These are phyloP conservation scores for Steinernema carpocapsae DNA, from an alignment of 2,888 invertebrate species.

Conservation along the genomic window DNA sequence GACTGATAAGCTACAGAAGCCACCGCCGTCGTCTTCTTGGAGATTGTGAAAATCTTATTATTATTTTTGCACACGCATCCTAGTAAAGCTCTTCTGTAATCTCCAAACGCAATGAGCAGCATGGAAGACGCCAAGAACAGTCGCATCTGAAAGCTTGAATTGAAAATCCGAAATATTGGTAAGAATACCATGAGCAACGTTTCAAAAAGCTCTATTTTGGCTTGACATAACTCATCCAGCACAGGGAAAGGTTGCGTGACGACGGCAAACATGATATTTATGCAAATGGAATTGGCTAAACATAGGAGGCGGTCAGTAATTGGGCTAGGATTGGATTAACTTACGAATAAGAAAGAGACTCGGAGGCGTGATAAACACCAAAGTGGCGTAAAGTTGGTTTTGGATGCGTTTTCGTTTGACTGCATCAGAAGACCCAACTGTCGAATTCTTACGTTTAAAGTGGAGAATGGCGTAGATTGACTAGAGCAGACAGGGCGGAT, in stretches of 20 bases:
- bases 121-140: constrained; percentile 5
- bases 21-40: neutral
- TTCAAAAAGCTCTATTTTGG: neutral
- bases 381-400: neutral
- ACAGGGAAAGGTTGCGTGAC: neutral
- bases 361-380: constrained; percentile 10
- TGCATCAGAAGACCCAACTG: neutral
- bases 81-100: neutral
- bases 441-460: neutral
- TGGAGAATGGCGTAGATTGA: neutral
- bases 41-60: neutral
- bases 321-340: neutral
- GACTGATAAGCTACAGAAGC: neutral
- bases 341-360: constrained; percentile 13
- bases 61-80: neutral
- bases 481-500: neutral
- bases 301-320: neutral
- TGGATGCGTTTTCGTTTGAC: neutral
- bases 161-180: neutral
- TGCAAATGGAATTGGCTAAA: constrained; percentile 10
- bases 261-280: neutral
- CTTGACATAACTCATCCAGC: neutral
- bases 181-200: neutral
- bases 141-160: neutral
- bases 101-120: constrained; percentile 13